Base-by-base conservation (phyloP, 2,113 vertebrate genomes). In the Bufo bufo region DNA sequence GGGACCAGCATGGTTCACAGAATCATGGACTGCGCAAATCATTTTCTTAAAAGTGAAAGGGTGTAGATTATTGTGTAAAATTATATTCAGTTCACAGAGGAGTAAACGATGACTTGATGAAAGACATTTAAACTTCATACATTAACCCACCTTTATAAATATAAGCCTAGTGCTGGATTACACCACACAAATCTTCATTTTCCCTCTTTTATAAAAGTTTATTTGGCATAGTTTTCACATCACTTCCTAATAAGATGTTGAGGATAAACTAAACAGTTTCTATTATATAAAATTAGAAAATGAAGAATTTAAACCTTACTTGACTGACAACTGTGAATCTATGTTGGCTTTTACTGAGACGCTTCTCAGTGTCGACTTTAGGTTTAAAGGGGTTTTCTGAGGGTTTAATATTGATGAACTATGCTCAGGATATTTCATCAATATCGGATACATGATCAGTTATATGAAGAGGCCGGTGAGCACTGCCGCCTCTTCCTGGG, bases 111-210 rank as follows among this genome's bases (percentile, higher is more conserved):
- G 52, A 75, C 54, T 78, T 66, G 85, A 54, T 78, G 59, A 86
- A 86, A 86, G 85, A 45, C 61, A 80, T 66, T 79, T 23, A 79
- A 69, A 54, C 61, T 45, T 54, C 50, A 86, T 79, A 66, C 10
- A 17, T 56, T 43, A 69, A 54, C 9, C 75, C 75, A 54, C 14
- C 45, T 66, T 45, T 86, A 79, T 33, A 69, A 86, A 86, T 69
- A 69, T 80, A 79, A 79, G 52, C 75, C 12, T 66, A 17, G 17
- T 66, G 33, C 63, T 84, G 49, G 23, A 16, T 65, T 86, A 65
- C 47, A 54, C 5, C 52, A 54, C 56, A 56, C 63, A 43, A 19
- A 9, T 43, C 20, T 72, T 63, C 10, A 59, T 77, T 75, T 49
- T 81, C 3, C n/a, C 49, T 23, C 4, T 77, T 45, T 61, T 58